Base-by-base conservation (phyloP, 2,113 vertebrate genomes). In the Leptosomus discolor region DNA sequence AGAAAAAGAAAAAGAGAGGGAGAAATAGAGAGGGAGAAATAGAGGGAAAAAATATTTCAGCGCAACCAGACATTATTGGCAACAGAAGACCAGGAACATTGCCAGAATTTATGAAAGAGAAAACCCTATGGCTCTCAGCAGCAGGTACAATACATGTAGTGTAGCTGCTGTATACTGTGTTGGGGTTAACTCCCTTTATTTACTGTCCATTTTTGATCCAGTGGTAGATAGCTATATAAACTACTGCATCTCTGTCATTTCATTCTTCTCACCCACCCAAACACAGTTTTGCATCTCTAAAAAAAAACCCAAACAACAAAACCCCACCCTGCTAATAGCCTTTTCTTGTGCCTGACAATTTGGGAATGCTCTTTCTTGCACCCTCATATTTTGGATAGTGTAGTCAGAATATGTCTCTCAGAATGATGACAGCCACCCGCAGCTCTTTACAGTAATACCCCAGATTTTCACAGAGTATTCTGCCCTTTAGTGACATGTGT, bases 361-460 rank as follows among this genome's bases (percentile, higher is more conserved):
- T 64, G 26, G 75, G 56, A 90, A 79, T 16, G 50, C 14, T 26
- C 56, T 76, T 87, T 46, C 58, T 76, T 91, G 29, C 22, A 71
- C 53, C 50, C 24, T 95, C 29, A 16, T 88, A 79, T 63, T 92
- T 88, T 79, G 36, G 48, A 71, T 39, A 76, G 22, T 5, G 32
- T 23, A 85, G 43, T 76, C 53, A 79, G 74, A 88, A 79, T 27
- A 26, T 53, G 29, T 92, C 37, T 85, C 70, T 50, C 23, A 88
- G 88, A 96, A 92, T 21, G 39, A 61, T 58, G 91, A 90, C 85
- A 85, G 61, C 48, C 85, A 92, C 82, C 43, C 4, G 11, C 63
- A 92, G 22, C 61, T 74, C 74, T 91, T 63, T 67, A 75, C 58
- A 77, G 85, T 36, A 78, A 85, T 24, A 74, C 17, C 37, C 37